phyloP scores from a whole-genome alignment of 2,888 invertebrate genomes.

The Caenorhabditis zanzibari region DNA sequence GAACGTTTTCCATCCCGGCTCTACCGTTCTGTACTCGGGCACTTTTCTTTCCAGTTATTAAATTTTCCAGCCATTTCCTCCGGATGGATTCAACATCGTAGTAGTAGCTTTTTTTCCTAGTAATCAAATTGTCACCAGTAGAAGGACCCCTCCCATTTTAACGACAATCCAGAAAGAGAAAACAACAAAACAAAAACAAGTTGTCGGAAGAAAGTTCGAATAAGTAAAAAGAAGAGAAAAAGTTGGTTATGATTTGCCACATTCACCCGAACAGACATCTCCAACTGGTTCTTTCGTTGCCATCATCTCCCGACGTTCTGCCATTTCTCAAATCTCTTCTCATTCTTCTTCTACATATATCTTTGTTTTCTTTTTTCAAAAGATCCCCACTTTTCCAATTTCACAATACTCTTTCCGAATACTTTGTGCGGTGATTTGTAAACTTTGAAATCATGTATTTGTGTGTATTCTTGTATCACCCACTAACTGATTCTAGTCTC shows the following conservation, averaged over 20 bases:
- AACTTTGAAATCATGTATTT: conserved; percentile 24
- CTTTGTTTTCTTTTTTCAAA: neutral
- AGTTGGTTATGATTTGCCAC: conserved; percentile 55
- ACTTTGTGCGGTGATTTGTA: conserved; percentile 29
- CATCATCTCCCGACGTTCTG: conserved; percentile 32
- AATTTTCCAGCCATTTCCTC: too few species aligned
- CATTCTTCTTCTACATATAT: neutral
- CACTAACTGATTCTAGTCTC: conserved; percentile 17
- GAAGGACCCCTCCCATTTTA: conserved; percentile 7
- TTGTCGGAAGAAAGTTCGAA: conserved; percentile 5
- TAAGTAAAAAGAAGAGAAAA: conserved; percentile 30
- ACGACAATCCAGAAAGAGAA: conserved; percentile 20
- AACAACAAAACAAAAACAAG: conserved; percentile 31
- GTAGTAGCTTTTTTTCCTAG: conserved; percentile 23
- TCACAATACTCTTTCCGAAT: neutral
- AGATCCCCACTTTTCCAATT: conserved; percentile 6
- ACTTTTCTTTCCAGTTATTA: too few species aligned
- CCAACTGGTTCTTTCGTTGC: conserved; percentile 50
- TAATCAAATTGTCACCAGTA: conserved; percentile 7
- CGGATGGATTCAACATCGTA: neutral
- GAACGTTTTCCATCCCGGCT: too few species aligned
- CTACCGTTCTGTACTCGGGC: too few species aligned
- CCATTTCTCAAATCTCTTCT: conserved; percentile 1
- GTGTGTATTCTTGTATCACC: neutral
- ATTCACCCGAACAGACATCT: conserved; percentile 1